phyloP scores from a whole-genome alignment of 2,797 vertebrate species.

The Myoxocephalus aenaeus region DNA sequence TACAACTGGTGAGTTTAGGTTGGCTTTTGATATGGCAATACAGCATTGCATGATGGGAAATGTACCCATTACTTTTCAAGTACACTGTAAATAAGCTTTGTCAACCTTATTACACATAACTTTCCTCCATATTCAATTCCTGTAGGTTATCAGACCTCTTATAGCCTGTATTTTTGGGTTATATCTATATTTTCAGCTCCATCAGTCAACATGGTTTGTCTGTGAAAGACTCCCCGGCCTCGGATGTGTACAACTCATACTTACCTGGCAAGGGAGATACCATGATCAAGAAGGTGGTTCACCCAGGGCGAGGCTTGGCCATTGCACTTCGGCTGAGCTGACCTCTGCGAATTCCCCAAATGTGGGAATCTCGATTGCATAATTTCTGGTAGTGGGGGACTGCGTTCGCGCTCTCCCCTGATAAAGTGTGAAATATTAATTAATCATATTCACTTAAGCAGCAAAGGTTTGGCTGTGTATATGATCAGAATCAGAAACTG shows the following conservation, averaged over 20 bases:
- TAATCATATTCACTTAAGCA: too few relatives aligned
- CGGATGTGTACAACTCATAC: slow-evolving; percentile 29
- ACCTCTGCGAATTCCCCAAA: background rate
- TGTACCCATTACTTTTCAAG: rapidly evolving
- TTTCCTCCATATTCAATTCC: background rate
- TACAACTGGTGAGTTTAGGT: background rate
- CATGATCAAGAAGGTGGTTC: background rate
- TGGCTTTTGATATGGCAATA: too few relatives aligned
- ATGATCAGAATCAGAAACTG: too few relatives aligned
- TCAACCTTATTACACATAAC: background rate
- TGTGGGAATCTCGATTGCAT: background rate
- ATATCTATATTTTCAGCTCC: background rate
- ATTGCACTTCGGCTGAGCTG: background rate
- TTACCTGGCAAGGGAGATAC: slow-evolving; percentile 50
- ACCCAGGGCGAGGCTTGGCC: background rate
- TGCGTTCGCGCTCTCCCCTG: slow-evolving; percentile 10
- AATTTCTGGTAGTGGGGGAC: slow-evolving; percentile 13
- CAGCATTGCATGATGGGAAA: slow-evolving; percentile 17
- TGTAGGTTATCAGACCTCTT: background rate
- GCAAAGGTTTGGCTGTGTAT: too few relatives aligned
- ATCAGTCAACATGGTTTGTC: background rate
- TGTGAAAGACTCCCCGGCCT: background rate
- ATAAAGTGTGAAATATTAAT: background rate
- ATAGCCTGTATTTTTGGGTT: rapidly evolving
- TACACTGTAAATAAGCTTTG: background rate